A percentile compares a stretch with the other conserved stretches of the same genome.
These are phyloP conservation scores for Hartigia nigra DNA, from an alignment of 2,888 invertebrate species.

Conservation along the genomic window DNA sequence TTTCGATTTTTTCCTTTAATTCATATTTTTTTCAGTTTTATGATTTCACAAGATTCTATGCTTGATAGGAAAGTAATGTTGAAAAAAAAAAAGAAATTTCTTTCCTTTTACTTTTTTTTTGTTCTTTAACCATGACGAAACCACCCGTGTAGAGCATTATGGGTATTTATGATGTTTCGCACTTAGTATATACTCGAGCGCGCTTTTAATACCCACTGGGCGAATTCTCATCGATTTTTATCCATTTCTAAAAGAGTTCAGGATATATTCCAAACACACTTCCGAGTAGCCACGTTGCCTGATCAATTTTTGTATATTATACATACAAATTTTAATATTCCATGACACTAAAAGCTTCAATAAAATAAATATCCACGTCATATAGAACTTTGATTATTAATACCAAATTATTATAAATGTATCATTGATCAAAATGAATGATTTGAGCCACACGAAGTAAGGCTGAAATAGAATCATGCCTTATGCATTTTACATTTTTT, in stretches of 20 bases:
- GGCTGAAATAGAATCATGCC: neutral
- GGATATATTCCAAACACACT: neutral
- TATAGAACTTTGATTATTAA: neutral
- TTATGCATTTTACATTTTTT: neutral
- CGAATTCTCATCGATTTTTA: constrained; percentile 50
- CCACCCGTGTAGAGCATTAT: neutral
- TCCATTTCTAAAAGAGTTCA: constrained; percentile 41
- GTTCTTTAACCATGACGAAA: neutral
- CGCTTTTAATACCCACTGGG: constrained; percentile 57
- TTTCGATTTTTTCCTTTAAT: too few species aligned
- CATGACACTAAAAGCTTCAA: neutral
- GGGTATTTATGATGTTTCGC: constrained; percentile 40
- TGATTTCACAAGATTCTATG: too few species aligned
- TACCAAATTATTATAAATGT: neutral
- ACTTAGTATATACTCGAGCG: constrained; percentile 49
- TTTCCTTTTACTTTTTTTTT: neutral
- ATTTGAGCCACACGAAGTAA: neutral
- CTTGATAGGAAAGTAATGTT: too few species aligned
- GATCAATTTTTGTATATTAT: neutral
- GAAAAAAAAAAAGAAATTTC: too few species aligned
- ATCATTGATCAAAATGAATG: neutral
- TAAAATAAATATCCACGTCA: neutral
- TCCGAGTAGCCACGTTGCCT: neutral
- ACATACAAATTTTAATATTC: neutral
- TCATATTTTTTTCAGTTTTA: too few species aligned